phyloP scores from a whole-genome alignment of 2,888 invertebrate species.

The Agrotis clavis region DNA sequence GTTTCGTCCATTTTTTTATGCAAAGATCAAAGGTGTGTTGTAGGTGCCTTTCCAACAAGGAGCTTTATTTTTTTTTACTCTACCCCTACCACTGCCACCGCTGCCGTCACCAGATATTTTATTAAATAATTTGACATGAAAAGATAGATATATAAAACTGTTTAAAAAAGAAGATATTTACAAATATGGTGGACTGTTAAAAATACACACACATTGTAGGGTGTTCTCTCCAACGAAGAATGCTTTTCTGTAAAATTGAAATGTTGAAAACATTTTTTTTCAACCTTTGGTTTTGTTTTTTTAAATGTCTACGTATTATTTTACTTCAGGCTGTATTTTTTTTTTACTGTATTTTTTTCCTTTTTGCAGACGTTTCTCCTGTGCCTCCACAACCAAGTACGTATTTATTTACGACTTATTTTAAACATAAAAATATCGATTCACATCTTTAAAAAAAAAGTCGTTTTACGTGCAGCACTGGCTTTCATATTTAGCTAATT shows the following conservation, averaged over 20 bases:
- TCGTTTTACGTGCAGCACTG: too few species aligned
- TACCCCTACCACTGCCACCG: not conserved
- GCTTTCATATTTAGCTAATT: not conserved
- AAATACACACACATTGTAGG: not conserved
- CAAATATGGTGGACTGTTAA: not conserved
- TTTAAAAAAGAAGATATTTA: too few species aligned
- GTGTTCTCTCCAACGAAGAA: not conserved
- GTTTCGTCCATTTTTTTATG: not conserved
- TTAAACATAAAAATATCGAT: not conserved
- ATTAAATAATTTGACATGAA: not conserved
- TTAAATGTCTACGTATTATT: not conserved
- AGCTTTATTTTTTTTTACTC: constrained; percentile 3
- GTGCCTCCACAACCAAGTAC: constrained; percentile 38
- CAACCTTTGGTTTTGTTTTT: not conserved
- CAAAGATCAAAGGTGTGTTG: not conserved
- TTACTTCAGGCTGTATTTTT: not conserved
- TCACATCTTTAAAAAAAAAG: too few species aligned
- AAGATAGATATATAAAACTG: not conserved
- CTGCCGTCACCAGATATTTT: constrained; percentile 17
- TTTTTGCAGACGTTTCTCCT: constrained; percentile 33
- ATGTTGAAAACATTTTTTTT: too few species aligned
- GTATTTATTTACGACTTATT: not conserved
- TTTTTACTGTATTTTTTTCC: constrained; percentile 3
- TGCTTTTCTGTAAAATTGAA: not conserved
- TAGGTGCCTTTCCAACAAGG: not conserved